phyloP scores from a whole-genome alignment of 2,113 vertebrate genomes.

The Brienomyrus longianalis region DNA sequence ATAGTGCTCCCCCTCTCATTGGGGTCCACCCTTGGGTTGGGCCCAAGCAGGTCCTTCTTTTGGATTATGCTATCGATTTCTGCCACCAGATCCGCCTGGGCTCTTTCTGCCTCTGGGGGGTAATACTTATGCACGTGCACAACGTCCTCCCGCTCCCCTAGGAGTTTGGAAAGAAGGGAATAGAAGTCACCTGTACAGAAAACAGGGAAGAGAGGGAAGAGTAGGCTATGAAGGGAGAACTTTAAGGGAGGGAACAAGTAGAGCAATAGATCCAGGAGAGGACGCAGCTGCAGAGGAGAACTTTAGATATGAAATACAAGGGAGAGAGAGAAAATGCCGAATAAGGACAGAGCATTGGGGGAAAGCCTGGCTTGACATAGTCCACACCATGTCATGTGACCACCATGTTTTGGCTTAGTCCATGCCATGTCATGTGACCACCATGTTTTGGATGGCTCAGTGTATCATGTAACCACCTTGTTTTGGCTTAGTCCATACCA shows the following conservation, averaged over 20 bases:
- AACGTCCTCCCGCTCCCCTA: constrained; percentile 82
- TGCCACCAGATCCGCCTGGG: constrained; percentile 73
- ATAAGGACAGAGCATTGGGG: not conserved
- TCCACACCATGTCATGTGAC: not conserved
- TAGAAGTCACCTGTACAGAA: constrained; percentile 84
- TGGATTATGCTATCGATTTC: constrained; percentile 85
- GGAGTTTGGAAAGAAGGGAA: constrained; percentile 88
- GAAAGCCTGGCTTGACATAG: not conserved
- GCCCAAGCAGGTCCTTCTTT: constrained; percentile 72
- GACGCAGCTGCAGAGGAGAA: constrained; percentile 17
- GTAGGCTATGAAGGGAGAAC: constrained; percentile 26
- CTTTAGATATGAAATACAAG: not conserved
- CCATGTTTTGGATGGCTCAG: not conserved
- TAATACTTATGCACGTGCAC: constrained; percentile 75
- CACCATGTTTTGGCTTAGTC: not conserved
- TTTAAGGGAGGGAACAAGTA: not conserved
- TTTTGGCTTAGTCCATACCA: not conserved
- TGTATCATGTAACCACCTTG: not conserved
- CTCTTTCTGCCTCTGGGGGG: constrained; percentile 70
- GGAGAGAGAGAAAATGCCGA: not conserved
- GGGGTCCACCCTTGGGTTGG: constrained; percentile 55
- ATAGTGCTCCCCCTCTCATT: constrained; percentile 64
- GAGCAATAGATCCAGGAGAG: not conserved
- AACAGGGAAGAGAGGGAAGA: constrained; percentile 49
- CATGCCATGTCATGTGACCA: not conserved